A percentile compares a stretch with the other conserved stretches of the same genome.
These are phyloP conservation scores for Thunnus albacares DNA, from an alignment of 2,797 vertebrate genomes.

Conservation along the genomic window DNA sequence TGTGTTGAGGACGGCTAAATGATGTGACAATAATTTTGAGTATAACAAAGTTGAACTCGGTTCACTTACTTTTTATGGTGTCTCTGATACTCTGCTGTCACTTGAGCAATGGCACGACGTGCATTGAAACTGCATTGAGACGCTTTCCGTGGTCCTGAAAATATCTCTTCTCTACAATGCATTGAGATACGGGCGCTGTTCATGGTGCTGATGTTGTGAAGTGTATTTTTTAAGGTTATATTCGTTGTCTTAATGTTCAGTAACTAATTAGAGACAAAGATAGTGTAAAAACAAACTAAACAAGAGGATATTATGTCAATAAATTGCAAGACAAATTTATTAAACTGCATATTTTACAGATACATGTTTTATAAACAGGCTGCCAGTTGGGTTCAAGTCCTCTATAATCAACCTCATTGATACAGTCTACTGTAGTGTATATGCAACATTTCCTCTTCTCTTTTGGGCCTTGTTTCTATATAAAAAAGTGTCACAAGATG, in stretches of 20 bases:
- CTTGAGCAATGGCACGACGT: not conserved
- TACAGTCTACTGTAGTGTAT: rapidly evolving
- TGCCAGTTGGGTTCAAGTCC: not conserved
- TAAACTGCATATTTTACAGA: rapidly evolving
- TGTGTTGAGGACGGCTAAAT: rapidly evolving
- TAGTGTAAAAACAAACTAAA: rapidly evolving
- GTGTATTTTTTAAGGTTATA: not conserved
- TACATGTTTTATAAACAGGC: not conserved
- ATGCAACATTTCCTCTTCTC: rapidly evolving
- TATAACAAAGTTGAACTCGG: not conserved
- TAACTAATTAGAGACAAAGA: not conserved
- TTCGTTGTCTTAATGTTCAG: rapidly evolving
- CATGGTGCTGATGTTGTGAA: not conserved
- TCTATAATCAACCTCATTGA: not conserved
- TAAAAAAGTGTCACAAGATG: conserved; percentile 56
- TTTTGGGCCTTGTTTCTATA: not conserved
- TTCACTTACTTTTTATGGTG: not conserved
- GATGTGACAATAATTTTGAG: not conserved
- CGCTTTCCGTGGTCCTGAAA: conserved; percentile 33
- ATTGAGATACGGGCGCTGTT: not conserved
- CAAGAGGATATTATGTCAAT: too few relatives aligned
- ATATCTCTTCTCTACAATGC: rapidly evolving
- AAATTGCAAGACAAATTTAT: not conserved
- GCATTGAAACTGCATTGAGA: not conserved
- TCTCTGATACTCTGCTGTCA: not conserved